These are phyloP conservation scores for Epinephelus moara DNA, from an alignment of 2,113 vertebrate species.

Conservation along the genomic window DNA sequence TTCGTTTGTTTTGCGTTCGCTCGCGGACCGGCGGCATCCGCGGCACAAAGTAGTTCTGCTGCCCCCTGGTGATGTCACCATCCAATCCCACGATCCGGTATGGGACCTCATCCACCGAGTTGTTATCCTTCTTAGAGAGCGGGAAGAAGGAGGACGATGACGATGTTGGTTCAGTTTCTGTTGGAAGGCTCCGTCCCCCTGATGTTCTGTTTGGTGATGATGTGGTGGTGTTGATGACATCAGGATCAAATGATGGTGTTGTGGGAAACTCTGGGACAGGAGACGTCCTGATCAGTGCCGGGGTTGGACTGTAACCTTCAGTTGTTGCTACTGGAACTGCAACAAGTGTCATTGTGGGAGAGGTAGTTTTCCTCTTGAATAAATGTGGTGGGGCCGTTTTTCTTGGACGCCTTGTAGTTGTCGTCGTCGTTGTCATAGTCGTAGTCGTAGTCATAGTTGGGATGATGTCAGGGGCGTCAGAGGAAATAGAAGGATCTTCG, in stretches of 20 bases:
- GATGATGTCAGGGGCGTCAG: not conserved
- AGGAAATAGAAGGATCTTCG: not conserved
- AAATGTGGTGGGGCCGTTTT: constrained; percentile 32
- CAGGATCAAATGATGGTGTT: not conserved
- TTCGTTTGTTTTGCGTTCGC: constrained; percentile 93
- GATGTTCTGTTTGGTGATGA: not conserved
- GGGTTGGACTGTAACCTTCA: not conserved
- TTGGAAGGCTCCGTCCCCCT: not conserved
- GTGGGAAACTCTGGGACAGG: constrained; percentile 2
- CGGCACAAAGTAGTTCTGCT: constrained; percentile 87
- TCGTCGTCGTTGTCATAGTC: not conserved
- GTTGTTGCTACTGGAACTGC: not conserved
- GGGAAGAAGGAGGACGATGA: constrained; percentile 34
- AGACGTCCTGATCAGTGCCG: not conserved
- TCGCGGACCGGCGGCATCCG: constrained; percentile 83
- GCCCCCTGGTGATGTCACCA: constrained; percentile 68
- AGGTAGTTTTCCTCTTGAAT: constrained; percentile 41
- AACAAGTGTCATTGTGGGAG: not conserved
- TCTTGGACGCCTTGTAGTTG: not conserved
- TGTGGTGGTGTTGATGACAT: not conserved
- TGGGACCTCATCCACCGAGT: constrained; percentile 86
- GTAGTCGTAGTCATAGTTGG: not conserved
- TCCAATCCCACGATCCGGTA: constrained; percentile 86
- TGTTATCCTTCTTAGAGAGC: constrained; percentile 86
- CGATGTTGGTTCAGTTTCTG: not conserved